phyloP scores from a whole-genome alignment of 2,888 invertebrate species.

The Anoplius nigerrimus region DNA sequence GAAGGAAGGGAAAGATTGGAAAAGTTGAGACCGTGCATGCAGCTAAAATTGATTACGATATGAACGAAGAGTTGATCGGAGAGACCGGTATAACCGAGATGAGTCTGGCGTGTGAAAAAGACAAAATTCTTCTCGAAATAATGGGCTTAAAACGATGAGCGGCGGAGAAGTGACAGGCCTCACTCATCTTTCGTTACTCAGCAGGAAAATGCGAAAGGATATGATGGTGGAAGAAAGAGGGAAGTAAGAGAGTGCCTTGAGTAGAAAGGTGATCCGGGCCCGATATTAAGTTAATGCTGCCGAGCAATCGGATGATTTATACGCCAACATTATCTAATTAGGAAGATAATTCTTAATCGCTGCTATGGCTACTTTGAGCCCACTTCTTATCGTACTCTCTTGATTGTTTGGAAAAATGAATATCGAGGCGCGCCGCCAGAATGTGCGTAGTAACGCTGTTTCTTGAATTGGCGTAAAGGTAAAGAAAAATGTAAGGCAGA shows the following conservation, averaged over 20 bases:
- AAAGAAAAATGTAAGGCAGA: constrained; percentile 35
- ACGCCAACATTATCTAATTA: constrained; percentile 39
- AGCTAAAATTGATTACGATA: too few relatives aligned
- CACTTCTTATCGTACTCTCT: too few relatives aligned
- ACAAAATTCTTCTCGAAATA: constrained; percentile 1
- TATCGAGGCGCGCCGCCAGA: constrained; percentile 14
- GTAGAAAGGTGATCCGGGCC: neutral
- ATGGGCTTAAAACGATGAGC: neutral
- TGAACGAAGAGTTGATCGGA: too few relatives aligned
- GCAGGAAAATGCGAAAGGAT: constrained; percentile 43
- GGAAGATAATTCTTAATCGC: constrained; percentile 33
- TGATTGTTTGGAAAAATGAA: neutral
- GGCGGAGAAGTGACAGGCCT: neutral
- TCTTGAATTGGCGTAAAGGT: constrained; percentile 37
- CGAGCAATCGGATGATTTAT: constrained; percentile 46
- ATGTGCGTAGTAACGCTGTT: constrained; percentile 29
- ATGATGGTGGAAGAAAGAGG: neutral
- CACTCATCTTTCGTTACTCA: constrained; percentile 54
- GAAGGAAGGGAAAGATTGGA: neutral
- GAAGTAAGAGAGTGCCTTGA: constrained; percentile 20
- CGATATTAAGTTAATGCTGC: constrained; percentile 40
- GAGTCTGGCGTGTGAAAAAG: too few relatives aligned
- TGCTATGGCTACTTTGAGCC: too few relatives aligned
- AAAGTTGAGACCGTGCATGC: neutral
- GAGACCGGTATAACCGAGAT: too few relatives aligned